phyloP scores from a whole-genome alignment of 2,888 invertebrate species.

The Dicroscelio sp. region DNA sequence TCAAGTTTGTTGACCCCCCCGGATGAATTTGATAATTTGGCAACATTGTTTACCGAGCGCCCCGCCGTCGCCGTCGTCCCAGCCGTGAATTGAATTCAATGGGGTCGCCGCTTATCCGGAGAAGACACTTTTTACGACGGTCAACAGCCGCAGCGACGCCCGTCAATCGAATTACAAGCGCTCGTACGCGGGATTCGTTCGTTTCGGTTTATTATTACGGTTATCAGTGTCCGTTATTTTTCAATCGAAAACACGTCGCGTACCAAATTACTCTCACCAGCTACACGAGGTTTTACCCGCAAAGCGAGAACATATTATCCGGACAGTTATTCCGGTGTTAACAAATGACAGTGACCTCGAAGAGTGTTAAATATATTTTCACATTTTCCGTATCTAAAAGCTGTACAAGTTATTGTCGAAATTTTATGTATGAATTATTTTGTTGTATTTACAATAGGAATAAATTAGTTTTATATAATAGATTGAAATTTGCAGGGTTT shows the following conservation, averaged over 20 bases:
- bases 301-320: not conserved
- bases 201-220: slow-evolving; percentile 67
- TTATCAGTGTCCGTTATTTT: slow-evolving; percentile 45
- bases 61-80: slow-evolving; percentile 51
- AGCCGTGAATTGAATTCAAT: slow-evolving; percentile 72
- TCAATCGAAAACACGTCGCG: slow-evolving; percentile 23
- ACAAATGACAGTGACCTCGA: too few species aligned
- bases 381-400: too few species aligned
- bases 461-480: too few species aligned
- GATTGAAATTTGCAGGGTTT: too few species aligned
- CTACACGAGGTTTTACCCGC: slow-evolving; percentile 27
- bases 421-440: too few species aligned
- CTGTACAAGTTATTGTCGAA: too few species aligned
- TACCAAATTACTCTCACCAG: slow-evolving; percentile 7
- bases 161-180: slow-evolving; percentile 70
- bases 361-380: too few species aligned
- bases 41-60: slow-evolving; percentile 70
- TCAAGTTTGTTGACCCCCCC: too few species aligned
- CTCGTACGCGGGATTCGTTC: slow-evolving; percentile 35
- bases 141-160: slow-evolving; percentile 72
- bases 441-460: too few species aligned
- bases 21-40: slow-evolving; percentile 74
- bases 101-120: slow-evolving; percentile 67
- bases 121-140: slow-evolving; percentile 76
- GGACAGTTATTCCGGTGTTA: not conserved